Evolutionary conservation across 2,113 vertebrate genomes (phyloP), one percentile per base, ranked within the genome.

Genomic region (Euleptes europaea): DNA sequence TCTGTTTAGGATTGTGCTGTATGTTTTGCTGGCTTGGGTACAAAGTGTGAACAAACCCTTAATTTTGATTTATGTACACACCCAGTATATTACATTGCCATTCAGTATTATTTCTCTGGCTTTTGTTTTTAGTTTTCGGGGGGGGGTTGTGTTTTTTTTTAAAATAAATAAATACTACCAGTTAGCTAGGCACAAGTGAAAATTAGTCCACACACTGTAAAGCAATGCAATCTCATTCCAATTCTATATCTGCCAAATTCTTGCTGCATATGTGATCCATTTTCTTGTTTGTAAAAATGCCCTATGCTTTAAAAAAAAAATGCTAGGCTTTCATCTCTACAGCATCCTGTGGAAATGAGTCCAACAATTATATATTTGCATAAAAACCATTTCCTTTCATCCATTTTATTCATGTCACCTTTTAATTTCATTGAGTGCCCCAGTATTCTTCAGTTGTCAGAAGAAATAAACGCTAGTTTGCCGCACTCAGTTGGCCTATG

Each of bases 281-380:
- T 72, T 80, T 47, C 51, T 78, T 78, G 14, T 78, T 79, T 79
- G 15, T 69, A 69, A 3, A 31, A 13, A n/a, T 33, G 40, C n/a
- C 15, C n/a, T 13, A 12, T 70, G 15, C 74, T 57, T 51, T 78
- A 57, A 51, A 51, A 70, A 40, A 42, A 42, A 2, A 47, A 40
- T 38, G 12, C 72, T 85, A 74, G 86, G 31, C 65, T 86, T 88
- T 23, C 4, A 70, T 70, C 51, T 83, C 78, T 65, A 88, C 83
- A 84, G n/a, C 47, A 79, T 86, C 78, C 73, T 78, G 83, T 77
- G 83, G 80, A 88, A 89, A 84, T 86, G 82, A 26, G 9, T 80
- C 87, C 49, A 1, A 71, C 75, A 85, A 63, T 26, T 86, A 88
- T 67, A 86, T 80, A 90, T 92, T 90, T 89, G 11, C 33, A 87